Conservation (phyloP, 2,888 invertebrate species). For the Trisateles emortualis region DNA sequence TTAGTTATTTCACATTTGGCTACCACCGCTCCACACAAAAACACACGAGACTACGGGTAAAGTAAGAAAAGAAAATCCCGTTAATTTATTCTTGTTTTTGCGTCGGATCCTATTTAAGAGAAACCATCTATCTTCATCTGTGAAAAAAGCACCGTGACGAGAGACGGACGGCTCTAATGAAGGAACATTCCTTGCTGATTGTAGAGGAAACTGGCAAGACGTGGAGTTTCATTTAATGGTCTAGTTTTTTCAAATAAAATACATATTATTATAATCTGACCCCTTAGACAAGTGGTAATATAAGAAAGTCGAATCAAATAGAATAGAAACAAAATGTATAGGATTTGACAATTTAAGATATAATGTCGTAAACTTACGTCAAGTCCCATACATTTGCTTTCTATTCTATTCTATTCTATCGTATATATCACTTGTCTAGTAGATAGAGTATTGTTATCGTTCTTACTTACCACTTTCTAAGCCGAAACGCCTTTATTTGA, state of each 20-base stretch:
- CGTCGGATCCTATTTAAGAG: slow-evolving; percentile 43
- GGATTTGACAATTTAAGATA: too few species aligned
- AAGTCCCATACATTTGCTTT: too few species aligned
- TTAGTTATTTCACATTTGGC: too few species aligned
- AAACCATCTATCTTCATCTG: slow-evolving; percentile 66
- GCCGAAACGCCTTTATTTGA: too few species aligned
- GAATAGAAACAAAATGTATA: too few species aligned
- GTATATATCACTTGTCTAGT: too few species aligned
- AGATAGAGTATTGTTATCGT: too few species aligned
- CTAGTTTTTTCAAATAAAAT: slow-evolving; percentile 12
- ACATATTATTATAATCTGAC: neutral
- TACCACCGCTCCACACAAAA: neutral
- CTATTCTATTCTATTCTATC: too few species aligned
- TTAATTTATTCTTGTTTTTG: slow-evolving; percentile 56
- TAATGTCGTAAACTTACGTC: too few species aligned
- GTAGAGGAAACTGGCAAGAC: slow-evolving; percentile 33
- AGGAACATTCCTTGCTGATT: slow-evolving; percentile 51
- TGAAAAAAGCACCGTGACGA: slow-evolving; percentile 47
- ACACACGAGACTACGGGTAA: neutral
- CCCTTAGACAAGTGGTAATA: too few species aligned
- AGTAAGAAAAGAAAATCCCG: slow-evolving; percentile 39
- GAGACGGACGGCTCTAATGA: slow-evolving; percentile 59
- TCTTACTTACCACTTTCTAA: too few species aligned
- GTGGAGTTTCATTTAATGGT: slow-evolving; percentile 40
- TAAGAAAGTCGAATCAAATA: too few species aligned